Base-by-base conservation (phyloP, 2,797 vertebrate species). In the Catamblyrhynchus diadema region DNA sequence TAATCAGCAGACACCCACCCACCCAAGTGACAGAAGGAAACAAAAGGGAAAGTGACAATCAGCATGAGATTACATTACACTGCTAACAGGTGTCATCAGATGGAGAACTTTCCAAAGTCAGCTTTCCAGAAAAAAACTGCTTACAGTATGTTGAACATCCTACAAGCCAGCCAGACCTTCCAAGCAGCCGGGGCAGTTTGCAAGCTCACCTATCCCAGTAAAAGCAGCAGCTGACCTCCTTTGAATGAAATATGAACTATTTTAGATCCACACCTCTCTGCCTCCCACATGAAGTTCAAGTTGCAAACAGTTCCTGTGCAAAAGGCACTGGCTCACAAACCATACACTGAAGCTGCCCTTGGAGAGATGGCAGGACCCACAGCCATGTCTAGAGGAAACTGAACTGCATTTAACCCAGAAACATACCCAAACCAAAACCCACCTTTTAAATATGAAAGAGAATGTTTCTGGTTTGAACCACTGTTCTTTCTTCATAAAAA, bases 391-490 rank as follows among this genome's bases (percentile, higher is more conserved):
- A 48, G 28, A 79, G 37, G 32, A 27, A 61, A 44, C 25, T 85
- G 44, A 85, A 70, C 8, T 71, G 35, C 42, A 81, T 24, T 14
- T 57, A 87, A 78, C 32, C 28, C 35, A 70, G 25, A 70, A 82
- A 61, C 0, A 0, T 5, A 66, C 19, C 22, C 18, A 2, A 88
- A 66, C 14, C 25, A 73, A 81, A 90, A 30, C 1, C 1, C 23
- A 42, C 53, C 16, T 82, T 51, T 80, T 50, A 71, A 53, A 66
- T 25, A 59, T 4, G 14, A 37, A 70, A 62, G 25, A 70, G 28
- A 30, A 47, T 30, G 24, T 50, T 89, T 54, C 50, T 41, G 8
- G 25, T 60, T 47, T 39, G 25, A 79, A 86, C 2, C 9, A 45
- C 53, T 24, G 2, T 4, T 74, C 39, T 71, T 78, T 41, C 67